These are phyloP conservation scores for Arnoldichthys spilopterus DNA, from an alignment of 2,797 vertebrate species.

Conservation along the genomic window DNA sequence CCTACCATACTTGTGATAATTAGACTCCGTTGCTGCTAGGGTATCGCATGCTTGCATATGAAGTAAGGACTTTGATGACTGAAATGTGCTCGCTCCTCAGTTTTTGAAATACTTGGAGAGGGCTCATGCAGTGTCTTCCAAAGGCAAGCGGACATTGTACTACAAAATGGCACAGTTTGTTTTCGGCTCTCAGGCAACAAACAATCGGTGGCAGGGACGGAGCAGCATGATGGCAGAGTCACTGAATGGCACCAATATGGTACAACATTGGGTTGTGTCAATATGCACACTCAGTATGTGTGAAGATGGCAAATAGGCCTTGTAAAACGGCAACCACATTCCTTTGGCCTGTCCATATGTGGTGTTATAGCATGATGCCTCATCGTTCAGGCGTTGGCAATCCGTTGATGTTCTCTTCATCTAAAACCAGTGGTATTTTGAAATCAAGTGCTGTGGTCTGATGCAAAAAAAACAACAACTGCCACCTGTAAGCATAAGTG, in stretches of 20 bases:
- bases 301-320: background rate
- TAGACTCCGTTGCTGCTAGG: background rate
- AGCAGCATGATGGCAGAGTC: background rate
- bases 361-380: background rate
- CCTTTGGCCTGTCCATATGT: background rate
- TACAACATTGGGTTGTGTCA: background rate
- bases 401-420: background rate
- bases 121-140: background rate
- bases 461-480: no score
- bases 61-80: background rate
- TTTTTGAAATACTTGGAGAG: background rate
- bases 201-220: background rate
- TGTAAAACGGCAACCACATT: background rate
- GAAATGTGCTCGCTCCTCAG: background rate
- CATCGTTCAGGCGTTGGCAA: background rate
- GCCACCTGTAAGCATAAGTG: no score
- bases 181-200: background rate
- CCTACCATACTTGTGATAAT: constrained; percentile 21
- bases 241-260: background rate
- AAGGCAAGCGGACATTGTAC: background rate
- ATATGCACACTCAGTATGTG: background rate
- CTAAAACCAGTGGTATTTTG: no score
- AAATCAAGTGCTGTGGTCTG: no score
- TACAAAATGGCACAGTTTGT: background rate
- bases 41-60: background rate